These are phyloP conservation scores for Plodia interpunctella DNA, from an alignment of 1,140 invertebrate genomes.

Conservation along the genomic window DNA sequence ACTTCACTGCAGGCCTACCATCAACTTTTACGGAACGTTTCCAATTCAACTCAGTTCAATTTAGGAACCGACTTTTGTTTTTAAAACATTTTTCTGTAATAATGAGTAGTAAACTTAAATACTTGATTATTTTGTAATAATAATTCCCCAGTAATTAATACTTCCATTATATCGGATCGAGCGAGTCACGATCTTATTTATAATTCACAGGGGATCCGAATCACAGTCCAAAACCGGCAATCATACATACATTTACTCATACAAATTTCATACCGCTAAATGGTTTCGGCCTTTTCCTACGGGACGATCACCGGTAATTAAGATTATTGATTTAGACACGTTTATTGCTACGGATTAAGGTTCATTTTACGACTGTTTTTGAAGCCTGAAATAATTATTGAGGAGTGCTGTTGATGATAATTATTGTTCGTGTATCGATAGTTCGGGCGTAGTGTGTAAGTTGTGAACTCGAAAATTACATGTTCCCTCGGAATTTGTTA, in stretches of 20 bases:
- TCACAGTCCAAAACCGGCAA: conserved; percentile 53
- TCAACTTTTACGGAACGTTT: no score
- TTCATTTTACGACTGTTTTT: conserved; percentile 17
- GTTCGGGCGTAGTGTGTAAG: conserved; percentile 18
- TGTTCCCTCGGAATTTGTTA: not conserved
- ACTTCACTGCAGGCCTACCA: no score
- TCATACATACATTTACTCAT: conserved; percentile 61
- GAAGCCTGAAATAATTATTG: conserved; percentile 41
- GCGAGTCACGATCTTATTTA: conserved; percentile 22
- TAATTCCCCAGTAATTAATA: not conserved
- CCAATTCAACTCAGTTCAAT: no score
- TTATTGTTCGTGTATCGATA: conserved; percentile 44
- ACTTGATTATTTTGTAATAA: conserved; percentile 1
- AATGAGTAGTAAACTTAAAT: not conserved
- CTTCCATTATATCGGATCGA: not conserved
- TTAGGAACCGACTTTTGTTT: not conserved
- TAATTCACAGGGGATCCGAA: conserved; percentile 56
- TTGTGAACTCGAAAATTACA: conserved; percentile 33
- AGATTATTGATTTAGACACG: conserved; percentile 15
- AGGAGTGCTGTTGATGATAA: conserved; percentile 65
- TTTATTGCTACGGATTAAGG: conserved; percentile 27
- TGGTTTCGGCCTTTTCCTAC: conserved; percentile 60
- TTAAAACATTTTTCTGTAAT: not conserved
- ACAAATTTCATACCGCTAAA: conserved; percentile 62
- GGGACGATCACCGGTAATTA: conserved; percentile 51